Evolutionary conservation across 2,888 invertebrate genomes (phyloP).

Genomic region (Scaptomyza reducta): DNA sequence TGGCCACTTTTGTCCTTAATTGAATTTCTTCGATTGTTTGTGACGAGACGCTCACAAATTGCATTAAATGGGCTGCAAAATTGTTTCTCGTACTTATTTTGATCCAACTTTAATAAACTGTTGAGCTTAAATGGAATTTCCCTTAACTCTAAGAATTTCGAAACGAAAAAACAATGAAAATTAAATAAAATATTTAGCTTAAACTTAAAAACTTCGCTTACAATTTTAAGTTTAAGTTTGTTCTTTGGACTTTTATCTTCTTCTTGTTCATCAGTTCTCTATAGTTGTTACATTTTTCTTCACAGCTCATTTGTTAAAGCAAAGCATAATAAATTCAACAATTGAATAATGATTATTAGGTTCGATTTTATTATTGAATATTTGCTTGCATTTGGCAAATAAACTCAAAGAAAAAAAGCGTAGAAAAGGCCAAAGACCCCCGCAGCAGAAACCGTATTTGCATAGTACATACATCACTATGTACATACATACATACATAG

Average conservation of each 20-base stretch:
- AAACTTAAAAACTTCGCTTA: no score
- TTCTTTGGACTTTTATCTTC: no score
- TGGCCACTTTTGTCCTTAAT: conserved; percentile 48
- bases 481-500: conserved; percentile 2
- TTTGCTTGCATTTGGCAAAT: conserved; percentile 19
- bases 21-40: conserved; percentile 68
- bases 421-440: conserved; percentile 36
- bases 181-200: no score
- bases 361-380: conserved; percentile 8
- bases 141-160: no score
- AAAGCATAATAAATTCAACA: background rate
- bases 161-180: no score
- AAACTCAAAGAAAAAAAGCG: conserved; percentile 5
- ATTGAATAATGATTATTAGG: background rate
- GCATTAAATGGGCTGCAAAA: conserved; percentile 16
- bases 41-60: conserved; percentile 33
- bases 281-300: no score
- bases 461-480: conserved; percentile 25
- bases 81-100: conserved; percentile 10
- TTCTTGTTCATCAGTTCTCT: no score
- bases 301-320: background rate
- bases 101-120: conserved; percentile 6
- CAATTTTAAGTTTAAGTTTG: no score
- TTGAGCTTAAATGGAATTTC: no score
- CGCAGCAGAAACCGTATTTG: conserved; percentile 10